These are phyloP conservation scores for Scleropages formosus DNA, from an alignment of 2,797 vertebrate species.

Conservation along the genomic window DNA sequence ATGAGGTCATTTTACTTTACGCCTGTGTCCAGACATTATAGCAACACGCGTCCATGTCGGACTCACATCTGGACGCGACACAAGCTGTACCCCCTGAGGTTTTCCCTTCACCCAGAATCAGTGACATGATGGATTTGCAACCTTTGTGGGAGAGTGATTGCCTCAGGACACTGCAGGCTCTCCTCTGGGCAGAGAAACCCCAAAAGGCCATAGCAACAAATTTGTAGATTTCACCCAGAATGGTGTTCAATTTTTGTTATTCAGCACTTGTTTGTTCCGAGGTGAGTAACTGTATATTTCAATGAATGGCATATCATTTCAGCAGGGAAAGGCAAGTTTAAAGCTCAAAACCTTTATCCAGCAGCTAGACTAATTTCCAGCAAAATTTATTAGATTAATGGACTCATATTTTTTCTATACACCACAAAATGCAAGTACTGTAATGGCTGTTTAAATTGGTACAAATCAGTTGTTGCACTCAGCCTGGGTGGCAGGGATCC, in stretches of 20 bases:
- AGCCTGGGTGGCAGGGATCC: too few relatives aligned
- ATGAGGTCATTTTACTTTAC: too few relatives aligned
- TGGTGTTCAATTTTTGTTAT: background rate
- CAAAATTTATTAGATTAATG: conserved; percentile 1
- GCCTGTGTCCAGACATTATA: too few relatives aligned
- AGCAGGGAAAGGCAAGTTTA: background rate
- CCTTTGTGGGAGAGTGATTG: background rate
- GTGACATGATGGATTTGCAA: conserved; percentile 8
- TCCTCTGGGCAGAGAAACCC: background rate
- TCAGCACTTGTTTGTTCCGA: background rate
- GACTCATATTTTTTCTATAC: conserved; percentile 5
- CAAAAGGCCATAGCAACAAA: background rate
- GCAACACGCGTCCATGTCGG: too few relatives aligned
- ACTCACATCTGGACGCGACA: too few relatives aligned
- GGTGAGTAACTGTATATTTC: conserved; percentile 8
- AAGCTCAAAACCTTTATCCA: background rate
- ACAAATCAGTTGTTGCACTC: background rate
- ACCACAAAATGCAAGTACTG: background rate
- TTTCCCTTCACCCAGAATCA: background rate
- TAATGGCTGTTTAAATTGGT: background rate
- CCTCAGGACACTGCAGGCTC: background rate
- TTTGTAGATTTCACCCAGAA: background rate
- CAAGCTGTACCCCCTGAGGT: background rate
- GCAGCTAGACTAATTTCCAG: background rate
- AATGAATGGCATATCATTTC: background rate